A percentile compares a stretch with the other conserved stretches of the same genome.
phyloP scores from a whole-genome alignment of 1,140 invertebrate genomes.

The Limonius californicus region DNA sequence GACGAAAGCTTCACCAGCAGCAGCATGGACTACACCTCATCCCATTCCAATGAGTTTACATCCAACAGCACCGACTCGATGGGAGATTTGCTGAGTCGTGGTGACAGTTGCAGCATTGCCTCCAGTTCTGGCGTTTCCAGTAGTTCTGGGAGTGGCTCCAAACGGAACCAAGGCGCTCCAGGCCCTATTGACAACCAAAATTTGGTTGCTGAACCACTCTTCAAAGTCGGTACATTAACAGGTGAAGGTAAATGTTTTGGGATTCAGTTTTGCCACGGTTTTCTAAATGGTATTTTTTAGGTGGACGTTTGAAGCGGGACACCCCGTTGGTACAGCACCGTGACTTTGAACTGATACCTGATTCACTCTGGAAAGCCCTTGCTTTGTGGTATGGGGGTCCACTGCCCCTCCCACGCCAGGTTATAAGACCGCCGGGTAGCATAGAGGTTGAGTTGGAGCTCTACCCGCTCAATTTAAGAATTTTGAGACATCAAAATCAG shows the following conservation, averaged over 20 bases:
- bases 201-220: slow-evolving; percentile 58
- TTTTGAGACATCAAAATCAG: slow-evolving; percentile 64
- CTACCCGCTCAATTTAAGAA: slow-evolving; percentile 72
- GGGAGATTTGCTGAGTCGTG: slow-evolving; percentile 54
- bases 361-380: slow-evolving; percentile 79
- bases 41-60: slow-evolving; percentile 41
- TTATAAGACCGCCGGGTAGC: slow-evolving; percentile 45
- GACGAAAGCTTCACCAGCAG: slow-evolving; percentile 63
- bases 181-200: slow-evolving; percentile 75
- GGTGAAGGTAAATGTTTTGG: slow-evolving; percentile 61
- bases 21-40: slow-evolving; percentile 50
- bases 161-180: slow-evolving; percentile 51
- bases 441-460: slow-evolving; percentile 72
- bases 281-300: slow-evolving; percentile 25
- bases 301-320: slow-evolving; percentile 71
- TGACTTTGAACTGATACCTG: slow-evolving; percentile 81
- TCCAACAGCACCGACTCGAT: slow-evolving; percentile 54
- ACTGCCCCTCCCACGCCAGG: slow-evolving; percentile 77
- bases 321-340: slow-evolving; percentile 63
- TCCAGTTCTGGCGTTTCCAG: slow-evolving; percentile 57
- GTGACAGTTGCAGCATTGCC: slow-evolving; percentile 55
- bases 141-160: slow-evolving; percentile 42
- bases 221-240: slow-evolving; percentile 70
- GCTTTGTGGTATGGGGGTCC: slow-evolving; percentile 80
- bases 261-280: not conserved